Conservation (phyloP, 2,888 invertebrate genomes). For the Drosophila kanekoi region DNA sequence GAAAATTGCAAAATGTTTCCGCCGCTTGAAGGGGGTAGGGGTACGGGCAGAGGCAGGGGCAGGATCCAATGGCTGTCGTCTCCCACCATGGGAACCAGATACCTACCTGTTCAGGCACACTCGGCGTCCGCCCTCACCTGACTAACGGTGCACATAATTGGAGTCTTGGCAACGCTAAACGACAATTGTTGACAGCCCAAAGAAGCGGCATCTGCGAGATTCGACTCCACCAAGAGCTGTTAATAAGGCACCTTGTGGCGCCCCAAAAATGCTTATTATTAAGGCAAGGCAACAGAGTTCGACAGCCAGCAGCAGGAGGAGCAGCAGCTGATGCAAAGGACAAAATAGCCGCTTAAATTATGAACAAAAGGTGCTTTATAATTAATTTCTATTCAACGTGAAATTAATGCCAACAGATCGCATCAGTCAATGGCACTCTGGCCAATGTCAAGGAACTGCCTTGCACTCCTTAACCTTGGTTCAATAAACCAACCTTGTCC, state of each 20-base stretch:
- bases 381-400: conserved; percentile 56
- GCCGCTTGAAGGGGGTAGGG: conserved; percentile 6
- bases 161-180: conserved; percentile 65
- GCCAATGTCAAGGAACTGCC: conserved; percentile 10
- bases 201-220: conserved; percentile 31
- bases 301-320: conserved; percentile 9
- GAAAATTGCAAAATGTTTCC: conserved; percentile 75
- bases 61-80: too few species aligned
- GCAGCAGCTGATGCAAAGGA: not conserved
- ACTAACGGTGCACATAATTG: conserved; percentile 74
- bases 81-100: too few species aligned
- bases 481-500: conserved; percentile 19
- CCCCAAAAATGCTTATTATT: conserved; percentile 50
- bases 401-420: conserved; percentile 18
- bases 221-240: conserved; percentile 27
- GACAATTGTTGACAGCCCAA: conserved; percentile 60
- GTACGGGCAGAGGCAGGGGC: too few species aligned
- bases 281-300: conserved; percentile 33
- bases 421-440: conserved; percentile 49
- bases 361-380: conserved; percentile 66
- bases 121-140: conserved; percentile 17
- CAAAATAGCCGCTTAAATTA: conserved; percentile 47
- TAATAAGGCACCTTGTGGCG: conserved; percentile 40
- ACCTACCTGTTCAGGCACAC: too few species aligned
- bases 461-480: conserved; percentile 1